Evolutionary conservation across 2,797 vertebrate genomes (phyloP).

Genomic region (Glossophaga mutica): DNA sequence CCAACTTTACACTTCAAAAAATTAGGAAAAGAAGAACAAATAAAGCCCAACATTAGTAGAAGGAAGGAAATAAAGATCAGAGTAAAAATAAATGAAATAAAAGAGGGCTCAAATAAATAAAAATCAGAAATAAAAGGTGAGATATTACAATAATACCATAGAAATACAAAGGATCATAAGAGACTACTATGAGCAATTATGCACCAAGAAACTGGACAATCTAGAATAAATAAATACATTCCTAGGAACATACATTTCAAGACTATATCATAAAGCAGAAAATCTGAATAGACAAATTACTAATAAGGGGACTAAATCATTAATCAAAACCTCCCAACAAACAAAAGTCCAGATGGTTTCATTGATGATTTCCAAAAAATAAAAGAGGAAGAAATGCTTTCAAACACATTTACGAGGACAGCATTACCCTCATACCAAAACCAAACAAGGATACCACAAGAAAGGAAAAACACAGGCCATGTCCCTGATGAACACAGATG

Average conservation of each 20-base stretch:
- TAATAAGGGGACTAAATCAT: background rate
- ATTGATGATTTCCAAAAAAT: background rate
- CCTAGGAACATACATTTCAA: background rate
- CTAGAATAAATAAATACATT: background rate
- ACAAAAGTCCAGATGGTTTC: background rate
- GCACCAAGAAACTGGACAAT: background rate
- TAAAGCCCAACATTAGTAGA: background rate
- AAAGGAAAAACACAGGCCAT: background rate
- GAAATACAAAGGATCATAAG: background rate
- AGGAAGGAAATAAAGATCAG: background rate
- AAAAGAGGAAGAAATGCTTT: background rate
- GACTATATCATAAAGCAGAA: background rate
- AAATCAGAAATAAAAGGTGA: background rate
- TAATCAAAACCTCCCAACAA: background rate
- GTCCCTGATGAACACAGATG: background rate
- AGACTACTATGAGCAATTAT: background rate
- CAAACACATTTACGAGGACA: background rate
- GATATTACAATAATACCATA: background rate
- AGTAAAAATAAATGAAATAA: background rate
- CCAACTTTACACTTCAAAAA: too few species aligned
- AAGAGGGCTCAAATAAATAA: background rate
- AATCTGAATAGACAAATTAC: background rate
- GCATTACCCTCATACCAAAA: background rate
- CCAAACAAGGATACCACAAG: background rate
- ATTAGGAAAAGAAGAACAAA: background rate